phyloP scores from a whole-genome alignment of 2,888 invertebrate genomes.

The Psylliodes chrysocephalus region DNA sequence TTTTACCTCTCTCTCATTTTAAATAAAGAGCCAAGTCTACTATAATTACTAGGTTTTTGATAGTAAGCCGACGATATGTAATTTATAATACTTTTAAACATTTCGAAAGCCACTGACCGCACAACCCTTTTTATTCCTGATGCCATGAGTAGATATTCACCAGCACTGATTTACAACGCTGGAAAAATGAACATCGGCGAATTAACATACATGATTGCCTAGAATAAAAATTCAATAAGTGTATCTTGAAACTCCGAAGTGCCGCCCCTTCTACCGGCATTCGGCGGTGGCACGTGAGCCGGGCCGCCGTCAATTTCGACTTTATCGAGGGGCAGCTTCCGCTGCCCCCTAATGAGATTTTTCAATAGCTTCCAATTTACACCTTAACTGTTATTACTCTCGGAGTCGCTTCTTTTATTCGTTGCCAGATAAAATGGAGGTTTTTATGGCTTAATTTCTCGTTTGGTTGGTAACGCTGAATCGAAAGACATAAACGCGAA shows the following conservation, averaged over 20 bases:
- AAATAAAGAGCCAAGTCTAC: no score
- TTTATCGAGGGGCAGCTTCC: slow-evolving; percentile 52
- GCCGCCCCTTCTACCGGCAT: slow-evolving; percentile 11
- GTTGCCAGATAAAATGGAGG: slow-evolving; percentile 15
- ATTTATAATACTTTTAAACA: no score
- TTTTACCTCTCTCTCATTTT: no score
- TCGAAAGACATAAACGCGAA: slow-evolving; percentile 1
- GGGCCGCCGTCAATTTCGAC: slow-evolving; percentile 51
- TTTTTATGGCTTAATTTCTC: slow-evolving; percentile 16
- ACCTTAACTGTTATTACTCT: slow-evolving; percentile 54
- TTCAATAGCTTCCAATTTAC: slow-evolving; percentile 58
- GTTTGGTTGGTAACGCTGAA: slow-evolving; percentile 1
- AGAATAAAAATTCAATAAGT: no score
- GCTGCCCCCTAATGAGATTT: slow-evolving; percentile 55
- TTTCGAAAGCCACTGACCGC: no score
- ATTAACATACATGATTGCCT: no score
- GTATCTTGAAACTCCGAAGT: background rate
- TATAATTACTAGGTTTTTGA: no score
- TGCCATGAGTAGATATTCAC: no score
- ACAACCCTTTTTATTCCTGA: no score
- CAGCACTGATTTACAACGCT: no score
- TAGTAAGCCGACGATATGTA: no score
- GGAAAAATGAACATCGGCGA: no score
- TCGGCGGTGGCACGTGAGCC: background rate
- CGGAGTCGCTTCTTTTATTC: slow-evolving; percentile 22